Conservation (phyloP, 2,113 vertebrate genomes). For the Aramus guarauna region DNA sequence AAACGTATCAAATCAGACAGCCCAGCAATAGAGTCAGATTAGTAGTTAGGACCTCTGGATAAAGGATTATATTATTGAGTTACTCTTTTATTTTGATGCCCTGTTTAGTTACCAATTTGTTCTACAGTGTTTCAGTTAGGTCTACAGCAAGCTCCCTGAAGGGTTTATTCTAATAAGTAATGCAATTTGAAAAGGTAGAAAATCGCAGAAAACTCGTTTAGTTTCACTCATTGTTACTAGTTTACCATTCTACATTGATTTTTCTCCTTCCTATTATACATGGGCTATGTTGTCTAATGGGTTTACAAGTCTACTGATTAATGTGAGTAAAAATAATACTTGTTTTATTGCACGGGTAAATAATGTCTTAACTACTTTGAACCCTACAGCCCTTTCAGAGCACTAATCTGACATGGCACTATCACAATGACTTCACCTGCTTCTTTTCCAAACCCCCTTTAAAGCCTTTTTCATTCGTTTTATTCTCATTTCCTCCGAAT, state of each 20-base stretch:
- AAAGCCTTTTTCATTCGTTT: not conserved
- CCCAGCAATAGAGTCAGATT: not conserved
- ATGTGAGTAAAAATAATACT: conserved; percentile 28
- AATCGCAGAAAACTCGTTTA: not conserved
- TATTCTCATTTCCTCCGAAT: conserved; percentile 50
- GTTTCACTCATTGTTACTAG: conserved; percentile 23
- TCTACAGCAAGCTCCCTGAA: not conserved
- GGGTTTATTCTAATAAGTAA: conserved; percentile 18
- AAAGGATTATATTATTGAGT: not conserved
- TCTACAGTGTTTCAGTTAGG: not conserved
- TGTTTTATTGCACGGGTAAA: conserved; percentile 16
- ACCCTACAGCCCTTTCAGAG: not conserved
- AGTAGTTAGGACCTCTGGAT: not conserved
- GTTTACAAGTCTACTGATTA: conserved; percentile 51
- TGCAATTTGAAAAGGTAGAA: conserved; percentile 27
- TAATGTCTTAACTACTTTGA: conserved; percentile 11
- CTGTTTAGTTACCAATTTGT: not conserved
- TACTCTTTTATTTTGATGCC: conserved; percentile 1
- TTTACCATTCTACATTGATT: conserved; percentile 37
- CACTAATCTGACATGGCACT: conserved; percentile 51
- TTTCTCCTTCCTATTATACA: conserved; percentile 28
- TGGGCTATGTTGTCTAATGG: not conserved
- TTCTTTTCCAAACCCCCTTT: conserved; percentile 2
- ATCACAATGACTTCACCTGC: conserved; percentile 53
- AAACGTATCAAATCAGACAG: not conserved